Base-by-base conservation (phyloP, 2,888 invertebrate genomes). In the Diarsia brunnea region DNA sequence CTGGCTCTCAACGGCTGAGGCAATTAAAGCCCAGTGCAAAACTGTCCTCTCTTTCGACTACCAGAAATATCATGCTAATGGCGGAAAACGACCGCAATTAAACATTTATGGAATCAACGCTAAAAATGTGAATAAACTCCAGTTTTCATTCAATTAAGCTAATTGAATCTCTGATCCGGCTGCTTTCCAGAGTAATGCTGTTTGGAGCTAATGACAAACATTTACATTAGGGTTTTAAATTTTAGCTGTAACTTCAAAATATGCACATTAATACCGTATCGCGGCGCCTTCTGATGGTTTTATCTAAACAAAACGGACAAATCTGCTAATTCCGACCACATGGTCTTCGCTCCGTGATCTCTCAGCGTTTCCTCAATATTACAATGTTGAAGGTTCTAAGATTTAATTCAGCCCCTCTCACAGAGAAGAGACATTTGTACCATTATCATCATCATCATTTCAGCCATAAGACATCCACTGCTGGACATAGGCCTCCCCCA, bases 121-220 rank as follows among this genome's bases (percentile, higher is more conserved):
- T 51, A 79, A 84, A 81, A 81, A 74, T 73, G 74, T 74, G 67
- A 55, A 74, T 70, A 60, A 79, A 69, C 14, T 79, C 47, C 27
- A 21, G 58, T 71, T 79, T 73, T 70, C 64, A 74, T 74, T 64
- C 55, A 81, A 81, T 81, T 68, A 81, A 45, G 43, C 66, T 73
- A 81, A 78, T 78, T 73, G 66, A 67, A 73, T 69, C 53, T 65
- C 66, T 69, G 45, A 24, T 10, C 31, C 75, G 60, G 72, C 31
- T 81, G 72, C 51, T 19, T 49, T 58, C 38, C 27, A 38, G 66
- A 72, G 45, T 38, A 66, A 69, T 67, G 55, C 19, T 51, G n/a
- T 63, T 69, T 66, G n/a, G 21, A 66, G 60, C 63, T 70, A 70
- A 74, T 65, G 69, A 61, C 63, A 16, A 63, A 69, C 12, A 70